Evolutionary conservation across 1,140 invertebrate species (phyloP).

Genomic region (Sycophaga agraensis): DNA sequence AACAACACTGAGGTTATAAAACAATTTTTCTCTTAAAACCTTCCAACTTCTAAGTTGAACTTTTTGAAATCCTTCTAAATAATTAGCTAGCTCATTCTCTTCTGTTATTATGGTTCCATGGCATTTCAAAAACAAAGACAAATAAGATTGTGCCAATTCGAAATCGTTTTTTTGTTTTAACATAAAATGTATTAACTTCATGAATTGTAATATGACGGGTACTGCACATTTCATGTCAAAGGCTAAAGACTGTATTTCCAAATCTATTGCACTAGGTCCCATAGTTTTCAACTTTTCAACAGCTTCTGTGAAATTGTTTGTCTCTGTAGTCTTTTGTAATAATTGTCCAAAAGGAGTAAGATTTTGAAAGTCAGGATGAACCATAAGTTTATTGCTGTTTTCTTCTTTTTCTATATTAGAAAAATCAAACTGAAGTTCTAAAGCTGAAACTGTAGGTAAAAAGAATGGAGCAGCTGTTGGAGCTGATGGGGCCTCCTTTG

Average conservation of each 20-base stretch:
- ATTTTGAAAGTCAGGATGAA: conserved; percentile 63
- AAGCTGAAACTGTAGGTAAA: conserved; percentile 82
- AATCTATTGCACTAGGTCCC: conserved; percentile 84
- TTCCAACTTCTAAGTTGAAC: conserved; percentile 67
- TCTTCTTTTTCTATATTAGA: conserved; percentile 51
- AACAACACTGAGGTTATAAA: conserved; percentile 77
- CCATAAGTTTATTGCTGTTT: conserved; percentile 57
- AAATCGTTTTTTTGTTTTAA: conserved; percentile 80
- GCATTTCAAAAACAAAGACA: conserved; percentile 87
- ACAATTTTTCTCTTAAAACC: conserved; percentile 69
- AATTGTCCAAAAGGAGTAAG: conserved; percentile 69
- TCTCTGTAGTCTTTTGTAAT: conserved; percentile 53
- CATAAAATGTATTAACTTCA: conserved; percentile 74
- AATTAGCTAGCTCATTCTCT: conserved; percentile 60
- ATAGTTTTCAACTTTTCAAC: conserved; percentile 78
- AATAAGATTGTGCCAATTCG: conserved; percentile 89
- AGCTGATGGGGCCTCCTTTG: conserved; percentile 77
- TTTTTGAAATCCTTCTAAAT: conserved; percentile 63
- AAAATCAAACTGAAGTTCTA: conserved; percentile 81
- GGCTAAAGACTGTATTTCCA: conserved; percentile 82
- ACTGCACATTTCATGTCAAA: conserved; percentile 70
- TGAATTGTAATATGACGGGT: conserved; percentile 75
- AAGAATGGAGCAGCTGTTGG: conserved; percentile 93
- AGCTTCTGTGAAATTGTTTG: conserved; percentile 60
- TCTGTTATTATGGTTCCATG: conserved; percentile 70